Percentiles rank a stretch among this genome's conserved stretches.
These are phyloP conservation scores for Sinelater perroti DNA, from an alignment of 2,888 invertebrate species.

Conservation along the genomic window DNA sequence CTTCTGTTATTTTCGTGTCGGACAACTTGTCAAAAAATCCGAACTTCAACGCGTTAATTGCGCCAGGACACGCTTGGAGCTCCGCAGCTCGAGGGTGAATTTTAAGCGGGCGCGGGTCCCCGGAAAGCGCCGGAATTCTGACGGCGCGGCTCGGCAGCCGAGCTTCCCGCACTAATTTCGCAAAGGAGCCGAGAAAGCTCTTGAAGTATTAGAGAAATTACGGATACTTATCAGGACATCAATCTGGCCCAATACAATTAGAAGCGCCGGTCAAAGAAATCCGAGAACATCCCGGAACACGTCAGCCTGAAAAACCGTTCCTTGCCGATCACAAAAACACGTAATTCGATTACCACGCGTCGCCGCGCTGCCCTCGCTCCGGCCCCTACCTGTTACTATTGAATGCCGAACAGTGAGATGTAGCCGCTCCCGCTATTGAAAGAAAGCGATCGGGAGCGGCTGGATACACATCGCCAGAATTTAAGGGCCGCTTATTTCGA, in stretches of 20 bases:
- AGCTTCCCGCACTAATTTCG: too few relatives aligned
- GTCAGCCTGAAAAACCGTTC: constrained; percentile 43
- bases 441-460: constrained; percentile 28
- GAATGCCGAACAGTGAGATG: constrained; percentile 34
- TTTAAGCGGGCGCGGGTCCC: too few relatives aligned
- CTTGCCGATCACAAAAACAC: constrained; percentile 48
- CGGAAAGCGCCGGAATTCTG: too few relatives aligned
- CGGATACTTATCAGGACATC: constrained; percentile 44
- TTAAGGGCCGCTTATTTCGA: constrained; percentile 22
- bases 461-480: constrained; percentile 18
- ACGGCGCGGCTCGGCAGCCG: too few relatives aligned
- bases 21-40: too few relatives aligned
- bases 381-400: constrained; percentile 34
- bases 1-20: too few relatives aligned
- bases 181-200: constrained; percentile 8
- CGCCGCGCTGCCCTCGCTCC: constrained; percentile 40
- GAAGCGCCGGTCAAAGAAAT: constrained; percentile 44
- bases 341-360: constrained; percentile 48
- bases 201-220: constrained; percentile 44
- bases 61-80: too few relatives aligned
- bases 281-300: constrained; percentile 42
- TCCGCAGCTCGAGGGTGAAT: too few relatives aligned
- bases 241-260: constrained; percentile 47
- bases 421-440: constrained; percentile 29
- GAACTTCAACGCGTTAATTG: too few relatives aligned